Conservation (phyloP, 2,113 vertebrate species). For the Gallinago paraguaiae region DNA sequence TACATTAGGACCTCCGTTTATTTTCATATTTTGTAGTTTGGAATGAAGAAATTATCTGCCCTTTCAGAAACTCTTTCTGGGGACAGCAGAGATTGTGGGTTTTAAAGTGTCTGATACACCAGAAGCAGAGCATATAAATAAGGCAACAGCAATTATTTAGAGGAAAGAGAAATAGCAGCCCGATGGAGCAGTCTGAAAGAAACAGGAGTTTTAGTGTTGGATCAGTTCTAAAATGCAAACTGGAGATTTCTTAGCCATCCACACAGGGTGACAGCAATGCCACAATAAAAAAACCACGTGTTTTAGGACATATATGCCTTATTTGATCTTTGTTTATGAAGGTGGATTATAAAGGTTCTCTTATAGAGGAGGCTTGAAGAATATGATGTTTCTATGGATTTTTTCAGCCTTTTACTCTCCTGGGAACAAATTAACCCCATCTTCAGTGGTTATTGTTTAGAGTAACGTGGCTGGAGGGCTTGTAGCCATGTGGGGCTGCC, state of each 20-base stretch:
- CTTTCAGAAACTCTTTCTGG: background rate
- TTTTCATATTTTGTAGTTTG: background rate
- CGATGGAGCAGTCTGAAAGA: background rate
- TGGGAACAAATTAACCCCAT: background rate
- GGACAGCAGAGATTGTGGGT: background rate
- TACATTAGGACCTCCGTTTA: background rate
- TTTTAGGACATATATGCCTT: background rate
- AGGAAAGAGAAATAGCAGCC: background rate
- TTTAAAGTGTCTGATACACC: background rate
- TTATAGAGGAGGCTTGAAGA: background rate
- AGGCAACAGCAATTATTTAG: background rate
- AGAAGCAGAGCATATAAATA: background rate
- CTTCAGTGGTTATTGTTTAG: background rate
- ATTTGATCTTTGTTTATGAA: background rate
- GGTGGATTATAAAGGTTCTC: background rate
- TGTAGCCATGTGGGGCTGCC: background rate
- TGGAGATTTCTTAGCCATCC: background rate
- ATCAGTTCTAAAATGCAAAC: background rate
- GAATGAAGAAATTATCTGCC: background rate
- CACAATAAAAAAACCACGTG: too few species aligned
- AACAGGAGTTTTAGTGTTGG: background rate
- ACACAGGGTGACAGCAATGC: rapidly evolving
- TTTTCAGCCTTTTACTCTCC: background rate
- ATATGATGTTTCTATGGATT: rapidly evolving
- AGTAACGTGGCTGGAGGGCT: background rate